Base-by-base conservation (phyloP, 2,797 vertebrate species). In the Diglossa cyanea region DNA sequence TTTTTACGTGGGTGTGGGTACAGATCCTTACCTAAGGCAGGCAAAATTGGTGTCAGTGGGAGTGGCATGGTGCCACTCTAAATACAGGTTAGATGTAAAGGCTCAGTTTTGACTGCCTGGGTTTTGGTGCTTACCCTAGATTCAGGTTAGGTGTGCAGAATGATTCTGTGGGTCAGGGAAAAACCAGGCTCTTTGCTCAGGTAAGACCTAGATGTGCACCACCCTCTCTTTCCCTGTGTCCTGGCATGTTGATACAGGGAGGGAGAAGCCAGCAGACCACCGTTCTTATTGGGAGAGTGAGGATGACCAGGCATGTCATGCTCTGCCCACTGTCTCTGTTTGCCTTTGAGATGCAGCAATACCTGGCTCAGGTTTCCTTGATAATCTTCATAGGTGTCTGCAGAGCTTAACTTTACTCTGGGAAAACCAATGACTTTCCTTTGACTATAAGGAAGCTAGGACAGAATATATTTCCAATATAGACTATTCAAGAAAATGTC, bases 171-270 rank as follows among this genome's bases (percentile, higher is more conserved):
- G 17, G 15, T 37, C 76, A 74, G 35, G n/a, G 31, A 81, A 11
- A 83, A 88, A 42, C 4, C 11, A 60, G 30, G 26, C 8, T 88
- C 9, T 68, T 61, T 89, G 25, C 21, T 50, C 42, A 75, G 45
- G 16, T 4, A 60, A 73, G 35, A 37, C 12, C 24, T 24, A 10
- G 12, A 7, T 7, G 0, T 24, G 23, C 8, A 44, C 4, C 10
- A 37, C 19, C 12, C 13, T 58, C 25, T 83, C n/a, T 37, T 60
- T 42, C 11, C 12, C 13, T 20, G 3, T 44, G 6, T 28, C 30
- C 54, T 26, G 17, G 7, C 21, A 5, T 44, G 44, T 58, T 50
- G 39, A 33, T 35, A 44, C 0, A 1, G 7, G 20, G 6, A 6
- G 2, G 35, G 21, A 20, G 17, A 72, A 86, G 68, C 2, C 18